Percentiles rank a stretch among this genome's conserved stretches.
These are phyloP conservation scores for Poecilia picta DNA, from an alignment of 2,797 vertebrate genomes.

Conservation along the genomic window DNA sequence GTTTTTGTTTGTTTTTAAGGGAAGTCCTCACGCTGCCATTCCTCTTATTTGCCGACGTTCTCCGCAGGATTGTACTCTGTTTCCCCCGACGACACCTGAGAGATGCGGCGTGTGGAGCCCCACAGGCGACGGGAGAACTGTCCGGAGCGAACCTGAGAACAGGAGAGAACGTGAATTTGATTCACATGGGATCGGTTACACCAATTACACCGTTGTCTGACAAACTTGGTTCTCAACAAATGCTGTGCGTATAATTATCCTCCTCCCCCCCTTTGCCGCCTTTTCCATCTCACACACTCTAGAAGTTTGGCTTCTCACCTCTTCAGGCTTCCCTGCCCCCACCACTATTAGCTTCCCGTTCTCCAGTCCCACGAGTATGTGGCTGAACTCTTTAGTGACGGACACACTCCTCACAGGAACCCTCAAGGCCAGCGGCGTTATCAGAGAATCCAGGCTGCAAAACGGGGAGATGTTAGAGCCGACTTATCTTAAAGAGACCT, in stretches of 20 bases:
- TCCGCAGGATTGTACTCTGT: constrained; percentile 89
- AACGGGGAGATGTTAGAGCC: constrained; percentile 11
- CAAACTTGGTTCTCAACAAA: constrained; percentile 41
- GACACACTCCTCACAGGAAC: constrained; percentile 91
- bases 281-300: constrained; percentile 25
- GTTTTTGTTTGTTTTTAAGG: background rate
- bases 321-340: constrained; percentile 91
- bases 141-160: constrained; percentile 86
- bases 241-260: constrained; percentile 49
- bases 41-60: constrained; percentile 70
- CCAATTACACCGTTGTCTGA: constrained; percentile 56
- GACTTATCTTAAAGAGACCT: background rate
- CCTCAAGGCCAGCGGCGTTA: constrained; percentile 86
- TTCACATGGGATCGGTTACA: constrained; percentile 32
- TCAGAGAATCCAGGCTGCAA: constrained; percentile 80
- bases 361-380: constrained; percentile 93
- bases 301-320: constrained; percentile 81
- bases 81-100: constrained; percentile 92
- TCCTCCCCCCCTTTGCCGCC: background rate
- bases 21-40: constrained; percentile 20
- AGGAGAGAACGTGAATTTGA: constrained; percentile 34
- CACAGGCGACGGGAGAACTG: constrained; percentile 90
- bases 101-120: constrained; percentile 90
- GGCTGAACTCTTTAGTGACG: constrained; percentile 94
- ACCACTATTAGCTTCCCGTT: constrained; percentile 97